A percentile compares a stretch with the other conserved stretches of the same genome.
These are phyloP conservation scores for Dipodomys spectabilis DNA, from an alignment of 2,113 vertebrate genomes.

Conservation along the genomic window DNA sequence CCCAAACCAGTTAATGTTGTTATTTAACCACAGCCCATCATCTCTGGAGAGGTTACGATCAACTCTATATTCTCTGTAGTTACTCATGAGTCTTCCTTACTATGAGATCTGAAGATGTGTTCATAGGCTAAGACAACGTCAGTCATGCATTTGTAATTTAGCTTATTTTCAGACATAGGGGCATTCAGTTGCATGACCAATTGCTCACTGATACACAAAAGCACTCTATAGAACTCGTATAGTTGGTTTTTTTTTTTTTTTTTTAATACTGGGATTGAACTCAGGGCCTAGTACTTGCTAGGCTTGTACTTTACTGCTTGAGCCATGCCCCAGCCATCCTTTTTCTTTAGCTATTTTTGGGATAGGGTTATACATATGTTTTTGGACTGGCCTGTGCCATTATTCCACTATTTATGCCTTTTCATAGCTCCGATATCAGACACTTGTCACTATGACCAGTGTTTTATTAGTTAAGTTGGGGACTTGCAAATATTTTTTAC, in stretches of 20 bases:
- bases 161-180: not conserved
- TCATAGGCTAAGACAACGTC: not conserved
- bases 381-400: too few relatives aligned
- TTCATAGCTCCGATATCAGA: too few relatives aligned
- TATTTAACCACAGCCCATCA: slow-evolving; percentile 32
- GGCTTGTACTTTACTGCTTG: too few relatives aligned
- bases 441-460: too few relatives aligned
- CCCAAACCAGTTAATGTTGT: slow-evolving; percentile 5
- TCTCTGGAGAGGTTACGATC: not conserved
- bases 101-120: not conserved
- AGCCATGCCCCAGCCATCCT: too few relatives aligned
- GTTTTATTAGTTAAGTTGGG: too few relatives aligned
- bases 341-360: too few relatives aligned
- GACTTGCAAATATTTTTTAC: too few relatives aligned
- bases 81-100: not conserved
- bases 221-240: not conserved
- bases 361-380: too few relatives aligned
- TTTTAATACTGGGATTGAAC: not conserved
- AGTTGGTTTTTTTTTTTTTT: slow-evolving; percentile 1
- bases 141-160: not conserved
- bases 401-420: too few relatives aligned
- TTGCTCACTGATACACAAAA: not conserved
- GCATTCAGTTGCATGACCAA: not conserved
- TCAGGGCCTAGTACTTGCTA: too few relatives aligned
- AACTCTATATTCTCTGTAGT: not conserved